Percentiles rank a stretch among this genome's conserved stretches.
Conservation (phyloP, 2,113 vertebrate genomes). For the human region GRCh38 chr4:156455001-156455500, state of each 20-base stretch:
- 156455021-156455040: neutral
- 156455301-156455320: neutral
- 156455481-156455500: too few relatives aligned
- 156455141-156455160: neutral
- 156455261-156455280: neutral
- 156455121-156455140: neutral
- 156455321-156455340: too few relatives aligned
- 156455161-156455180: neutral
- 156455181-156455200: neutral
- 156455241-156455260: neutral
- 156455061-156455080: neutral
- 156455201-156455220: neutral
- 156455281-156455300: neutral
- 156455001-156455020: neutral
- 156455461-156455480: too few relatives aligned
- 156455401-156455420: too few relatives aligned
- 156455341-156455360: too few relatives aligned
- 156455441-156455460: too few relatives aligned
- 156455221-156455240: neutral
- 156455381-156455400: too few relatives aligned
- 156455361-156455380: too few relatives aligned
- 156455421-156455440: too few relatives aligned
- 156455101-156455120: neutral
- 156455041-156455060: neutral
- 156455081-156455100: conserved; percentile 9